A percentile compares a stretch with the other conserved stretches of the same genome.
Conservation (phyloP, 2,113 vertebrate species). For the Sminthopsis crassicaudata region DNA sequence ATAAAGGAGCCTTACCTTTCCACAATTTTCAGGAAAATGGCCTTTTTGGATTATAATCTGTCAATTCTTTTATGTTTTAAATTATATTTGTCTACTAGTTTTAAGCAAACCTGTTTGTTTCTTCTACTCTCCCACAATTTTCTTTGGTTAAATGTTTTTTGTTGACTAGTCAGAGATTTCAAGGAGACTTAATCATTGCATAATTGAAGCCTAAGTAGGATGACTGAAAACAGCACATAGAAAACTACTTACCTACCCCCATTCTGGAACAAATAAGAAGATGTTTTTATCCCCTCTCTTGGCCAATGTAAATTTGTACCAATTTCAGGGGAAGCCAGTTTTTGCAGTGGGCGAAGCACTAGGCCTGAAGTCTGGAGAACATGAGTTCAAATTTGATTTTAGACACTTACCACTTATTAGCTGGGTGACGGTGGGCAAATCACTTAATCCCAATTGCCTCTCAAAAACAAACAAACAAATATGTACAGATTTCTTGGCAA, state of each 20-base stretch:
- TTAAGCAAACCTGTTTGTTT: background rate
- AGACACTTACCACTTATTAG: too few species aligned
- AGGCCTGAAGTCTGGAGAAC: too few species aligned
- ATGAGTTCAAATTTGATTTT: too few species aligned
- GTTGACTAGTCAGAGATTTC: background rate
- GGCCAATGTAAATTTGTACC: background rate
- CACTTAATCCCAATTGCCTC: too few species aligned
- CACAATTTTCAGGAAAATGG: conserved; percentile 45
- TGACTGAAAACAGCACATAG: background rate
- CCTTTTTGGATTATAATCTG: conserved; percentile 53
- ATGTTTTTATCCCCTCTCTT: accelerated
- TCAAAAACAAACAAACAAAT: too few species aligned
- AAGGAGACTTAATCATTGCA: background rate
- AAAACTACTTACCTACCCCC: background rate
- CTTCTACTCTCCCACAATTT: background rate
- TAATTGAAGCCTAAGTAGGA: background rate
- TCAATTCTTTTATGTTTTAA: background rate
- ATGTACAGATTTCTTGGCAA: background rate
- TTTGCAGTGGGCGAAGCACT: too few species aligned
- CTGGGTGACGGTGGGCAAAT: too few species aligned
- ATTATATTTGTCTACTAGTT: background rate
- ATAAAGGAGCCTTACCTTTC: conserved; percentile 55
- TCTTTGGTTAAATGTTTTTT: background rate
- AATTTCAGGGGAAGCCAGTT: too few species aligned
- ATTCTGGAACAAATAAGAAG: accelerated